Conservation (phyloP, 2,888 invertebrate genomes). For the Nomada hirtipes region DNA sequence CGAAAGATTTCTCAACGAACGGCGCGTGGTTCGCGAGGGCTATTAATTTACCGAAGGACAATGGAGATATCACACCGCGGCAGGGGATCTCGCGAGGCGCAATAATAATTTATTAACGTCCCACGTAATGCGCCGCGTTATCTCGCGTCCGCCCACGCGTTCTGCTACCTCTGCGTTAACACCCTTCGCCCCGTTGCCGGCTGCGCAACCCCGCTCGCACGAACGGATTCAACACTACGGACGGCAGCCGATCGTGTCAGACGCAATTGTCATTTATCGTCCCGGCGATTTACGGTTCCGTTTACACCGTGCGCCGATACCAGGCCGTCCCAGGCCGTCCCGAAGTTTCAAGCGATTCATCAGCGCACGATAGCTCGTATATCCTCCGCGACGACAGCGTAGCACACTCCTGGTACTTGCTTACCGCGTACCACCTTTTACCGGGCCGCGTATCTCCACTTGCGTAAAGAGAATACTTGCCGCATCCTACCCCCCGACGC, state of each 20-base stretch:
- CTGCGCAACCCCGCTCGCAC: neutral
- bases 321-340: slow-evolving; percentile 61
- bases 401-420: slow-evolving; percentile 52
- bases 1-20: slow-evolving; percentile 16
- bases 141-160: slow-evolving; percentile 77
- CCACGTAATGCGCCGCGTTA: slow-evolving; percentile 75
- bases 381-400: slow-evolving; percentile 70
- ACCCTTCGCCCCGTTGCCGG: slow-evolving; percentile 9
- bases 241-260: slow-evolving; percentile 76
- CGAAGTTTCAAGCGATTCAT: slow-evolving; percentile 77
- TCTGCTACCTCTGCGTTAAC: slow-evolving; percentile 71
- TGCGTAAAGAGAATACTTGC: slow-evolving; percentile 28
- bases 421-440: slow-evolving; percentile 59
- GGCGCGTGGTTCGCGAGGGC: slow-evolving; percentile 51
- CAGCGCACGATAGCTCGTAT: slow-evolving; percentile 79
- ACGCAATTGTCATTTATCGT: slow-evolving; percentile 83
- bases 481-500: slow-evolving; percentile 23
- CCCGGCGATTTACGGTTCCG: slow-evolving; percentile 81
- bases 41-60: slow-evolving; percentile 79
- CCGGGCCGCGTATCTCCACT: slow-evolving; percentile 62
- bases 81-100: slow-evolving; percentile 68
- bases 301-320: slow-evolving; percentile 75
- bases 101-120: slow-evolving; percentile 80
- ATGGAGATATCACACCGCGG: slow-evolving; percentile 79
- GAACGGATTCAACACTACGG: slow-evolving; percentile 24